Evolutionary conservation across 2,113 vertebrate species (phyloP).

Genomic region (Prunella himalayana): DNA sequence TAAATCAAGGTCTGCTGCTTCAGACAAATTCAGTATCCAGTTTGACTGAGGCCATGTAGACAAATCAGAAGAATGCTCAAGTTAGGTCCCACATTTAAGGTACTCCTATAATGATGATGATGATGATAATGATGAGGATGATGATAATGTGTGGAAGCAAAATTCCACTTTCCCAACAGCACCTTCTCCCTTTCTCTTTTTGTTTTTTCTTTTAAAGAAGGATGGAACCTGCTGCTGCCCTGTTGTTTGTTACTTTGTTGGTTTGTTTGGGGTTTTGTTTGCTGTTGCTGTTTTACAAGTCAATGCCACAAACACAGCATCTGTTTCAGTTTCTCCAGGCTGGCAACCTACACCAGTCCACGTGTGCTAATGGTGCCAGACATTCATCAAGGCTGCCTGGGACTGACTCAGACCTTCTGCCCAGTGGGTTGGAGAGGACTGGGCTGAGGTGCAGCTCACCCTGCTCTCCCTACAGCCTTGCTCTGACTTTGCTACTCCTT

Average conservation of each 20-base stretch:
- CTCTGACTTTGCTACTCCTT: neutral
- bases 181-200: neutral
- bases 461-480: neutral
- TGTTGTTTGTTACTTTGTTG: neutral
- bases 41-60: neutral
- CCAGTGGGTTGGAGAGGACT: neutral
- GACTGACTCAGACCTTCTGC: neutral
- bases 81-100: neutral
- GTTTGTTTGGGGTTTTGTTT: neutral
- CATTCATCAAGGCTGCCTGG: neutral
- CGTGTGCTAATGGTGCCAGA: neutral
- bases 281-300: neutral
- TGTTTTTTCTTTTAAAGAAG: neutral
- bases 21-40: neutral
- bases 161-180: neutral
- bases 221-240: neutral
- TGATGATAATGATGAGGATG: neutral
- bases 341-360: neutral
- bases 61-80: neutral
- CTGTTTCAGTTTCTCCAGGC: neutral
- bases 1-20: neutral
- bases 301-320: rapidly evolving
- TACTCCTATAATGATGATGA: neutral
- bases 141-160: neutral
- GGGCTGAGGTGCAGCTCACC: neutral